A percentile compares a stretch with the other conserved stretches of the same genome.
These are phyloP conservation scores for Chloropsis cyanopogon DNA, from an alignment of 2,113 vertebrate species.

Conservation along the genomic window DNA sequence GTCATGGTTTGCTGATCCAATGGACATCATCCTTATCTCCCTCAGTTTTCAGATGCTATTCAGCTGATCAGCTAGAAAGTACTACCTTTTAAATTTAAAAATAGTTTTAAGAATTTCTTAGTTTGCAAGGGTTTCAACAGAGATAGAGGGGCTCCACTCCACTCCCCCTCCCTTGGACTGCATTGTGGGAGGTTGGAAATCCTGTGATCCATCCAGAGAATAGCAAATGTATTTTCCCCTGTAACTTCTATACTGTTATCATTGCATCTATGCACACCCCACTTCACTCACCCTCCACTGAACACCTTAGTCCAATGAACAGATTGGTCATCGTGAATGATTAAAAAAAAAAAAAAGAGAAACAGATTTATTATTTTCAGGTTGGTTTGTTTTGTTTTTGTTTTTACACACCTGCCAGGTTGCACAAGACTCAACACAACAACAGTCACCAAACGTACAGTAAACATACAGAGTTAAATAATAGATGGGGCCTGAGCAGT, in stretches of 20 bases:
- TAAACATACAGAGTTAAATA: conserved; percentile 75
- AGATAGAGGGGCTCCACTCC: neutral
- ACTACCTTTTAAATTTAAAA: neutral
- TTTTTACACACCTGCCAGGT: conserved; percentile 55
- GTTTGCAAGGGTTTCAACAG: neutral
- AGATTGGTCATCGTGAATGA: fast-evolving
- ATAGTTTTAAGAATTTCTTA: neutral
- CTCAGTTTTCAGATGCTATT: neutral
- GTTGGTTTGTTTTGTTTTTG: neutral
- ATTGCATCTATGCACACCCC: neutral
- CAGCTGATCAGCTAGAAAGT: neutral
- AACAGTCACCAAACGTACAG: conserved; percentile 72
- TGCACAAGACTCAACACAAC: conserved; percentile 70
- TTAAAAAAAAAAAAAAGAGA: neutral
- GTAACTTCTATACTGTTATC: neutral
- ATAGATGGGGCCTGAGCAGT: conserved; percentile 34
- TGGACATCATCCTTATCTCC: neutral
- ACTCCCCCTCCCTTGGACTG: neutral
- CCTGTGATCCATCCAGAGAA: neutral
- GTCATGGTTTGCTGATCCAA: neutral
- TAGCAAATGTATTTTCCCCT: neutral
- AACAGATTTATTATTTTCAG: conserved; percentile 61
- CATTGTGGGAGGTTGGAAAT: neutral
- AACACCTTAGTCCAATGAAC: neutral
- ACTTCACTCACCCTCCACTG: neutral